Evolutionary conservation across 2,797 vertebrate genomes (phyloP).

Genomic region (Acanthornis magna): DNA sequence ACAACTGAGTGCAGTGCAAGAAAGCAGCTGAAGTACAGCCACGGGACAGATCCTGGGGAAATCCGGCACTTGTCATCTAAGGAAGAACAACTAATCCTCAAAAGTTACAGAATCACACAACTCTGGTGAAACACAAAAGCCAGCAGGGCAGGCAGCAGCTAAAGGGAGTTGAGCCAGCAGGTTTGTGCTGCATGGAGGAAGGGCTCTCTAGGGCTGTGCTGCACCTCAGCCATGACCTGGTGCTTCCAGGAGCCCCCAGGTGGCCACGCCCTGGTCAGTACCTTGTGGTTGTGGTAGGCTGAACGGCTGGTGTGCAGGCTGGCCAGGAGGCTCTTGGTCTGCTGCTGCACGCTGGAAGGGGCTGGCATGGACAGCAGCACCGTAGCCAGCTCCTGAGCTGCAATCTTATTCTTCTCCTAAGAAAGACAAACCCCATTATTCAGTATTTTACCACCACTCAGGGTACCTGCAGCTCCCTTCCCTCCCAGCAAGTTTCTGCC

Average conservation of each 20-base stretch:
- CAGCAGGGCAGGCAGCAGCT: background rate
- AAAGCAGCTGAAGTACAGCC: background rate
- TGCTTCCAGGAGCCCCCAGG: background rate
- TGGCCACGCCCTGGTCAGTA: constrained; percentile 36
- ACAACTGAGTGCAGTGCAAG: background rate
- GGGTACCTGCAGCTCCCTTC: background rate
- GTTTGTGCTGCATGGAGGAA: background rate
- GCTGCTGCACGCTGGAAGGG: constrained; percentile 94
- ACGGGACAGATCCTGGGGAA: background rate
- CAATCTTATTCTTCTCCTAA: constrained; percentile 92
- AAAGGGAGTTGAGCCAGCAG: background rate
- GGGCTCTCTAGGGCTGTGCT: background rate
- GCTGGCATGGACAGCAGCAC: constrained; percentile 93
- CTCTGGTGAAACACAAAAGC: background rate
- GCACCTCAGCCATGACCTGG: background rate
- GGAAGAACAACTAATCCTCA: background rate
- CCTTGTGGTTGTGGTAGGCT: constrained; percentile 98
- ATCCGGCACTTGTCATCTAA: background rate
- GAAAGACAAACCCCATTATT: background rate
- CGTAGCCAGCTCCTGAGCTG: constrained; percentile 93
- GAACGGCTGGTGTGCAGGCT: constrained; percentile 96
- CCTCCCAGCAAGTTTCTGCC: background rate
- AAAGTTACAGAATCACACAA: background rate
- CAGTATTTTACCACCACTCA: background rate
- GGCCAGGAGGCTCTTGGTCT: constrained; percentile 97